Conservation (phyloP, 2,113 vertebrate genomes). For the Apistogramma diplotaenia region DNA sequence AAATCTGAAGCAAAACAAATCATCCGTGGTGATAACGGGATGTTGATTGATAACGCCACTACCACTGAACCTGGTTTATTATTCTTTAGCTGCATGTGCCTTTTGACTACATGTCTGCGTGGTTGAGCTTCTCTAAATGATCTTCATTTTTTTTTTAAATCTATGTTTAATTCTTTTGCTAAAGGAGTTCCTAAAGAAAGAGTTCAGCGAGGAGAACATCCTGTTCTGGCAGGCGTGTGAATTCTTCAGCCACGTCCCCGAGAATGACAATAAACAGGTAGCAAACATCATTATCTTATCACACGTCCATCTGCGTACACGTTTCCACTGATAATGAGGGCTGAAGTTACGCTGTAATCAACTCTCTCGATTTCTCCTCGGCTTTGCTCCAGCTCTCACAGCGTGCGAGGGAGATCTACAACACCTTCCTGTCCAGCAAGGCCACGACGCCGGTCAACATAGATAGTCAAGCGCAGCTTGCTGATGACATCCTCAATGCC, state of each 20-base stretch:
- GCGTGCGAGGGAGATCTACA: conserved; percentile 95
- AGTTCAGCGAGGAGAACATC: conserved; percentile 99
- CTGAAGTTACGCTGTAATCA: neutral
- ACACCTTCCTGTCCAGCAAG: conserved; percentile 93
- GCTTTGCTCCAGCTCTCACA: conserved; percentile 81
- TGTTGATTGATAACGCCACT: neutral
- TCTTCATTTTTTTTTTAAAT: neutral
- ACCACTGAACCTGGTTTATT: neutral
- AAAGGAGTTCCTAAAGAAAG: conserved; percentile 96
- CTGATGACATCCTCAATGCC: conserved; percentile 91
- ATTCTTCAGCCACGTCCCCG: conserved; percentile 89
- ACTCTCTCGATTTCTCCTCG: neutral
- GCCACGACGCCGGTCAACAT: conserved; percentile 97
- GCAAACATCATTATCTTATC: neutral
- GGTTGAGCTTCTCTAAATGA: neutral
- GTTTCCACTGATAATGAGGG: neutral
- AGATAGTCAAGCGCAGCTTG: conserved; percentile 94
- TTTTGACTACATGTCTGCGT: neutral
- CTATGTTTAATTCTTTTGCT: neutral
- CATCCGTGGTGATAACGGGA: accelerated
- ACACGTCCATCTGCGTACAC: neutral
- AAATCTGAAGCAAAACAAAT: neutral
- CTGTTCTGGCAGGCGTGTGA: conserved; percentile 99
- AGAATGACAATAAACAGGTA: conserved; percentile 95
- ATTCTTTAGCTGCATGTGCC: neutral